Evolutionary conservation across 2,113 vertebrate genomes (phyloP).

Genomic region (Prunella fulvescens): DNA sequence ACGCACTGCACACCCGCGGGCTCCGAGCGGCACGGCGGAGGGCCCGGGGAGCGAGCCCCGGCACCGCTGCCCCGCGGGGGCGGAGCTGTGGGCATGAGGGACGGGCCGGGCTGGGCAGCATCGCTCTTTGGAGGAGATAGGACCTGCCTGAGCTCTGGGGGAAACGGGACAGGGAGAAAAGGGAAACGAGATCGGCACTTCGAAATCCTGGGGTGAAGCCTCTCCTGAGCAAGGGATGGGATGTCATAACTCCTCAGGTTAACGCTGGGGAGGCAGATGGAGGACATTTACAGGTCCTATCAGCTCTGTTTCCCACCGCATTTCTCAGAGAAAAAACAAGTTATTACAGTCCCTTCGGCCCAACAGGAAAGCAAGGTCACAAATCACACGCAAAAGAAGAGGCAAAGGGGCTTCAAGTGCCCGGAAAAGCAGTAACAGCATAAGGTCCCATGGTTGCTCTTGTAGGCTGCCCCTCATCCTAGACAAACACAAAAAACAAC

Average conservation of each 20-base stretch:
- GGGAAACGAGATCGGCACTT: fast-evolving
- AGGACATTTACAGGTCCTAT: fast-evolving
- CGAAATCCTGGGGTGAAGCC: not conserved
- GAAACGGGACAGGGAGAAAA: not conserved
- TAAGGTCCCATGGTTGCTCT: fast-evolving
- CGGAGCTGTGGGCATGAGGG: too few relatives aligned
- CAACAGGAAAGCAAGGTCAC: not conserved
- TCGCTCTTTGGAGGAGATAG: fast-evolving
- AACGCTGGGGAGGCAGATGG: too few relatives aligned
- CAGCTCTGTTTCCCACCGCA: not conserved
- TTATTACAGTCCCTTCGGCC: too few relatives aligned
- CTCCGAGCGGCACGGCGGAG: not conserved
- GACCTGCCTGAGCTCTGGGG: not conserved
- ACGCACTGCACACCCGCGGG: not conserved
- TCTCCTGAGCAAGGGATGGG: not conserved
- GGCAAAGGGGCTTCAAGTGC: too few relatives aligned
- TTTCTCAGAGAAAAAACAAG: not conserved
- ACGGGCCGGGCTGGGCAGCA: fast-evolving
- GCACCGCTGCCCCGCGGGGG: fast-evolving
- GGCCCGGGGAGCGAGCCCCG: too few relatives aligned
- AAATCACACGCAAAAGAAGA: not conserved
- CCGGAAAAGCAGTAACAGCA: not conserved
- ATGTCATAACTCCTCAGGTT: not conserved
- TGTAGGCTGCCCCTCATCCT: fast-evolving
- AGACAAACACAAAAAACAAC: not conserved